A percentile compares a stretch with the other conserved stretches of the same genome.
These are phyloP conservation scores for Apteryx mantelli DNA, from an alignment of 2,113 vertebrate genomes.

Conservation along the genomic window DNA sequence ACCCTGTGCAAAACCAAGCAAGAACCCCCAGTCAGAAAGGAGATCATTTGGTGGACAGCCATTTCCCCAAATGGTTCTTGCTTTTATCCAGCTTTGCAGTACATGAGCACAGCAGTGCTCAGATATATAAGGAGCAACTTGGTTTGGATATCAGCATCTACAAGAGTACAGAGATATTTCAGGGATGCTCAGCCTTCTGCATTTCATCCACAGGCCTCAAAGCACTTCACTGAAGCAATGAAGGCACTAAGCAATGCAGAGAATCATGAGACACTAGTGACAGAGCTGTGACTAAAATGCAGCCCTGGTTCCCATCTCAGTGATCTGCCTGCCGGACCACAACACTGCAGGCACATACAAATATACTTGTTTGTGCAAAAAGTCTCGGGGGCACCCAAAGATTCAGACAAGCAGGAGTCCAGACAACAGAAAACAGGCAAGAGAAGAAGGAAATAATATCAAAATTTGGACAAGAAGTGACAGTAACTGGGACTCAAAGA, in stretches of 20 bases:
- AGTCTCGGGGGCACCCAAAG: no score
- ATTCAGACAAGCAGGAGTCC: neutral
- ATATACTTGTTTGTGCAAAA: neutral
- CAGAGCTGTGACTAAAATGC: neutral
- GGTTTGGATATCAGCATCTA: neutral
- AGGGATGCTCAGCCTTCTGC: neutral
- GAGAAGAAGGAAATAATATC: neutral
- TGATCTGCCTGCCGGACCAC: neutral
- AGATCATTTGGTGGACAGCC: neutral
- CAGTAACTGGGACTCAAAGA: neutral
- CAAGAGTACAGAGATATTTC: neutral
- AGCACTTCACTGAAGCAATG: neutral
- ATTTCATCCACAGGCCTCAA: neutral
- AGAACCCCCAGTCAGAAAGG: neutral
- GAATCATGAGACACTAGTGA: neutral
- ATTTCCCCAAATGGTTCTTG: neutral
- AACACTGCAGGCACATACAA: neutral
- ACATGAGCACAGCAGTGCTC: neutral
- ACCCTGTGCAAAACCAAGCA: slow-evolving; percentile 76
- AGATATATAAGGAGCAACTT: neutral
- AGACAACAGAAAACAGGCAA: neutral
- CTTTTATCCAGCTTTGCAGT: neutral
- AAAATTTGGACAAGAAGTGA: neutral
- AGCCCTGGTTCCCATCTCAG: neutral
- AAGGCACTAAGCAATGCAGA: neutral